Conservation (phyloP, 2,888 invertebrate species). For the Leptura quadrifasciata region DNA sequence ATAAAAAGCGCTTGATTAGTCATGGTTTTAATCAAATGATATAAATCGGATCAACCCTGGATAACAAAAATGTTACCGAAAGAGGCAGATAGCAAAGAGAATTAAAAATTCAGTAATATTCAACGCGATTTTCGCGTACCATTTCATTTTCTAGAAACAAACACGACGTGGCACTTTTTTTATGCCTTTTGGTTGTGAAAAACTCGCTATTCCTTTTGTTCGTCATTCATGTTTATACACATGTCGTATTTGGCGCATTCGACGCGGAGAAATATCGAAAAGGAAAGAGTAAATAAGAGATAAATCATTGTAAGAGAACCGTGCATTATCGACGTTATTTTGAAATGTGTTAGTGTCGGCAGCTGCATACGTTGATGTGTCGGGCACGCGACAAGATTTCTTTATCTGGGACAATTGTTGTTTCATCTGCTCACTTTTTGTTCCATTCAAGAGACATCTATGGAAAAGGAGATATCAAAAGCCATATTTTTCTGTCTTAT, state of each 20-base stretch:
- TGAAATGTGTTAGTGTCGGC: constrained; percentile 64
- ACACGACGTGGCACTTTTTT: neutral
- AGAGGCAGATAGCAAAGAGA: too few relatives aligned
- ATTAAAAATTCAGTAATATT: neutral
- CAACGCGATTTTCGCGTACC: neutral
- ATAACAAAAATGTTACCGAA: too few relatives aligned
- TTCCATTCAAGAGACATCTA: constrained; percentile 47
- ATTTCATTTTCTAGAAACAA: neutral
- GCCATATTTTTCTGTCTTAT: neutral
- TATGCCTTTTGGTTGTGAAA: neutral
- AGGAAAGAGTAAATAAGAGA: constrained; percentile 54
- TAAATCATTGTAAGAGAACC: constrained; percentile 51
- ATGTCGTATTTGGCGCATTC: constrained; percentile 39
- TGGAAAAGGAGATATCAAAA: constrained; percentile 16
- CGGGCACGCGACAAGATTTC: constrained; percentile 72
- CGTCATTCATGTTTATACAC: constrained; percentile 40
- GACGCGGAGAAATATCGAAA: constrained; percentile 22
- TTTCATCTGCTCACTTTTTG: constrained; percentile 69
- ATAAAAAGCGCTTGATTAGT: too few relatives aligned
- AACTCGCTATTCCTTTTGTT: constrained; percentile 14
- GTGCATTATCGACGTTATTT: constrained; percentile 64
- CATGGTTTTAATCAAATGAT: too few relatives aligned
- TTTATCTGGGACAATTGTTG: constrained; percentile 73
- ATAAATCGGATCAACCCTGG: too few relatives aligned
- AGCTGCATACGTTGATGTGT: constrained; percentile 63